Conservation (phyloP, 2,113 vertebrate genomes). For the Beaufortia kweichowensis region DNA sequence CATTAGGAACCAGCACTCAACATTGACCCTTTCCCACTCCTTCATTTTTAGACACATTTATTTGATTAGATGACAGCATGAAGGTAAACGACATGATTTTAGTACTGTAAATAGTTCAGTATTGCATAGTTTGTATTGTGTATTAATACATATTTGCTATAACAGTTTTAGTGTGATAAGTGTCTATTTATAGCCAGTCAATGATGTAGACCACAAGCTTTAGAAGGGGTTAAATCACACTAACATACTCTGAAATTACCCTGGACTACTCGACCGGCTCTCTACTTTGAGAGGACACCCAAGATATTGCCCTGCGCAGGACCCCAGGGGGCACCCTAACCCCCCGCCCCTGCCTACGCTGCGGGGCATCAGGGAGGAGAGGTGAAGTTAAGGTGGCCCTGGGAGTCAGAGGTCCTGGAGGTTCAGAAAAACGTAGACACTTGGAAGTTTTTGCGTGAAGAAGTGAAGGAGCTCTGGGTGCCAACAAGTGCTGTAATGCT, state of each 20-base stretch:
- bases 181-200: neutral
- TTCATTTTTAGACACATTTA: no score
- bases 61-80: neutral
- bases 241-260: conserved; percentile 41
- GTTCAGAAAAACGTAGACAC: conserved; percentile 51
- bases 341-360: conserved; percentile 32
- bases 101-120: neutral
- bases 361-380: conserved; percentile 36
- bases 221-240: conserved; percentile 14
- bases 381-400: conserved; percentile 44
- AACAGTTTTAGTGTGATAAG: conserved; percentile 26
- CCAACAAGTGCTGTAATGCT: conserved; percentile 52
- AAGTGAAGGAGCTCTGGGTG: conserved; percentile 50
- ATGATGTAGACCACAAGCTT: neutral
- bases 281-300: conserved; percentile 57
- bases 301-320: conserved; percentile 55
- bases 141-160: neutral
- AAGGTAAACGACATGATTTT: conserved; percentile 8
- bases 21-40: no score
- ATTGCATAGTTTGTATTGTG: neutral
- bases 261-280: conserved; percentile 47
- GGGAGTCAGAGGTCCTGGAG: conserved; percentile 34
- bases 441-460: conserved; percentile 52
- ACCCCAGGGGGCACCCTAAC: conserved; percentile 51
- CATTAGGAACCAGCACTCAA: neutral